Evolutionary conservation across 2,888 invertebrate species (phyloP), one percentile per base, ranked within the genome.

Genomic region (Euphydryas editha): DNA sequence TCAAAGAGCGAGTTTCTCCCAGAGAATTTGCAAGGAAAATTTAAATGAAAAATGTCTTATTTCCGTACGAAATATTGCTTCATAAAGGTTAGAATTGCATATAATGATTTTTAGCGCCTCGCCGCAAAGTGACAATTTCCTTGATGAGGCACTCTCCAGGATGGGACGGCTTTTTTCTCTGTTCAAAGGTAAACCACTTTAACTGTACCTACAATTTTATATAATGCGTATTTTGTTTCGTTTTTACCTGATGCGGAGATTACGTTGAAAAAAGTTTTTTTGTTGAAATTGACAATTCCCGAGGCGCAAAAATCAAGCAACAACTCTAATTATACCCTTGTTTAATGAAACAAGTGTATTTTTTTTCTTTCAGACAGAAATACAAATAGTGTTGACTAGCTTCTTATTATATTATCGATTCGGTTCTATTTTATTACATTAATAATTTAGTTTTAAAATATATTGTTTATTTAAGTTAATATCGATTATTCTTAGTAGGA

Each of bases 81-180:
- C 67, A 74, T 72, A 74, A 76, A 72, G 72, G 67, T 59, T 67
- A 65, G 66, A 72, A 76, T 73, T 75, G 70, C 74, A 75, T 73
- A 73, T 75, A 77, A 81, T 79, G 76, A 77, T 75, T 77, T 71
- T 74, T 71, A 76, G 71, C 74, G 75, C 72, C 73, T 72, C 72
- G 72, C 69, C 76, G 75, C 73, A 73, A 78, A 79, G 76, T 78
- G 78, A 76, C 79, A 80, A 81, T 81, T 77, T 78, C 73, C 76
- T 72, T 71, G 74, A 78, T 75, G 75, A 75, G 73, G 70, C 65
- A 68, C 63, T 66, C 44, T 65, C 42, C 63, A 63, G 59, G 58
- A 62, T 62, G 65, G 59, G 59, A 60, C 58, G 21, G 46, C n/a
- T 54, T 57, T 47, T 58, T 67, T 59, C 59, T 62, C 62, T 62